Conservation (phyloP, 2,888 invertebrate species). For the Silvanus unidentatus region DNA sequence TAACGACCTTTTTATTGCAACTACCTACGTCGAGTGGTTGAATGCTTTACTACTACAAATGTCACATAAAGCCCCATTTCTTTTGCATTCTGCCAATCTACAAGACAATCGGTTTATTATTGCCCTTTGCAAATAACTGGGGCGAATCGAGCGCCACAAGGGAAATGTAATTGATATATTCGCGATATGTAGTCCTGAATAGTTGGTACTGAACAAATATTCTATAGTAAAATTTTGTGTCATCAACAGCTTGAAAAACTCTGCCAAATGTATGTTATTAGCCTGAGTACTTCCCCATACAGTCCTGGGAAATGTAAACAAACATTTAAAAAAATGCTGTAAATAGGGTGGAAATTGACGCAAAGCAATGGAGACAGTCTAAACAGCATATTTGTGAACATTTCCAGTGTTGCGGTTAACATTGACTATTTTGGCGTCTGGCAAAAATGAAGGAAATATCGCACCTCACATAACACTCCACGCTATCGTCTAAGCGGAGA, state of each 20-base stretch:
- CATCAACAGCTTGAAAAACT: no score
- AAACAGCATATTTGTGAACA: constrained; percentile 30
- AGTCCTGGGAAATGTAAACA: constrained; percentile 23
- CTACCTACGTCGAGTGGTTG: constrained; percentile 39
- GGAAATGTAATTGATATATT: neutral
- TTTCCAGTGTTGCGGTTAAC: constrained; percentile 35
- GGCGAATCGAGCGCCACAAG: neutral
- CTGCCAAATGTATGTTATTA: neutral
- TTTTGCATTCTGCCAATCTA: constrained; percentile 14
- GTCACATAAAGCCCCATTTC: constrained; percentile 32
- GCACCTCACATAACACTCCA: neutral
- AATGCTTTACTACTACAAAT: constrained; percentile 31
- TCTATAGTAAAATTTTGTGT: no score
- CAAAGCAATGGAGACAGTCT: constrained; percentile 35
- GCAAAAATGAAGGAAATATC: constrained; percentile 33
- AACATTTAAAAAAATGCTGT: constrained; percentile 20
- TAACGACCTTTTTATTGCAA: constrained; percentile 48
- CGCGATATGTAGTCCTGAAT: no score
- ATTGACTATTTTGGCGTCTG: constrained; percentile 29
- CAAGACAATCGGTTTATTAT: constrained; percentile 11
- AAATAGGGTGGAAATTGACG: constrained; percentile 29
- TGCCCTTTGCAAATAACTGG: no score
- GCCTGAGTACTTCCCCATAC: no score
- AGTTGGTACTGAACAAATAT: no score
- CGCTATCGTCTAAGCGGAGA: no score